Conservation (phyloP, 2,113 vertebrate genomes). For the Eretmochelys imbricata region DNA sequence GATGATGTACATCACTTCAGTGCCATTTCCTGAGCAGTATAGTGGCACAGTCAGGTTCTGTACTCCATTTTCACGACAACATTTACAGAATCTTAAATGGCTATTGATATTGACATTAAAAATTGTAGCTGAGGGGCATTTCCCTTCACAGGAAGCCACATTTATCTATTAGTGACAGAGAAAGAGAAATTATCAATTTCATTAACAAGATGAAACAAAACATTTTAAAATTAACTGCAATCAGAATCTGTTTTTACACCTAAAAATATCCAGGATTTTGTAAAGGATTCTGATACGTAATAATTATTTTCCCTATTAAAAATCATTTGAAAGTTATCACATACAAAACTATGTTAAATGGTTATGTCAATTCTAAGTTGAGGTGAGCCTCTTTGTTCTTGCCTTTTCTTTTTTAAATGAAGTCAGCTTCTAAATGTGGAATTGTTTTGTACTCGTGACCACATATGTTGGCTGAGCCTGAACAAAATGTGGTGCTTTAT, state of each 20-base stretch:
- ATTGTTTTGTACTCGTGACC: neutral
- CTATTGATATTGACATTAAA: constrained; percentile 98
- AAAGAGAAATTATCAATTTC: neutral
- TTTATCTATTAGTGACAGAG: constrained; percentile 81
- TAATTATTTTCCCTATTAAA: neutral
- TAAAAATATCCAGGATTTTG: neutral
- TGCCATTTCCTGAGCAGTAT: constrained; percentile 93
- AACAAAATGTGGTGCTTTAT: neutral
- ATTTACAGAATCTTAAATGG: constrained; percentile 97
- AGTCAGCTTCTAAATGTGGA: neutral
- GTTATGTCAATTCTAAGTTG: neutral
- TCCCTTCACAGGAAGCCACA: constrained; percentile 95
- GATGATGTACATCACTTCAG: constrained; percentile 88
- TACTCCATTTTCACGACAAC: constrained; percentile 92
- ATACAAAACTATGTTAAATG: neutral
- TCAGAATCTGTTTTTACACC: neutral
- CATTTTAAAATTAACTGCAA: neutral
- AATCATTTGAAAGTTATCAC: neutral
- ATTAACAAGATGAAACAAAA: neutral
- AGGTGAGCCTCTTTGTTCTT: neutral
- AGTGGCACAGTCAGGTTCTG: constrained; percentile 89
- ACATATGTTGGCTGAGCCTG: neutral
- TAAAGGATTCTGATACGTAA: neutral
- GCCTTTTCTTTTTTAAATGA: neutral
- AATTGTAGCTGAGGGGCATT: constrained; percentile 97